Conservation (phyloP, 2,113 vertebrate species). For the Neolamprologus ventralis region DNA sequence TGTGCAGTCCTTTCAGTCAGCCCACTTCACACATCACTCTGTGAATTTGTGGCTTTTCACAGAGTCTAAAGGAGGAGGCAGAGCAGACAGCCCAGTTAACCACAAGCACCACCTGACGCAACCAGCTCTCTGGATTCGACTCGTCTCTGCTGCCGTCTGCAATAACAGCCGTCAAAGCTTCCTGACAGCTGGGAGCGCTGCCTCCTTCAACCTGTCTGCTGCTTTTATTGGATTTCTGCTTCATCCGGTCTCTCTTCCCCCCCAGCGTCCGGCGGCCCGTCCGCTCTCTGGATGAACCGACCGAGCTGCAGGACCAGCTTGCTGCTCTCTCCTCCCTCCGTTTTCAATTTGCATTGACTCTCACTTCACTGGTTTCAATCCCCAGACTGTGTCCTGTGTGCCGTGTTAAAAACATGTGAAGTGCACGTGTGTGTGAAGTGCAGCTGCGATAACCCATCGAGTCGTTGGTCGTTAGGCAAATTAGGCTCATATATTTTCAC, state of each 20-base stretch:
- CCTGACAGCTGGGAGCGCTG: background rate
- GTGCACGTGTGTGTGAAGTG: background rate
- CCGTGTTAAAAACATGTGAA: background rate
- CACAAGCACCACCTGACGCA: background rate
- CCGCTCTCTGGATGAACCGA: background rate
- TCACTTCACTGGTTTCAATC: background rate
- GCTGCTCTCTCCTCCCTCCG: background rate
- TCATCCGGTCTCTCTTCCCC: background rate
- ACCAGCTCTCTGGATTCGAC: background rate
- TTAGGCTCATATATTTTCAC: background rate
- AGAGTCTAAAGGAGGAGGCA: background rate
- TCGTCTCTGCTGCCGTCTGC: background rate
- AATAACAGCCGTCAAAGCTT: background rate
- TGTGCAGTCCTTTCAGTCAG: background rate
- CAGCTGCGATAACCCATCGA: too few relatives aligned
- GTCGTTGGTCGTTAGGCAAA: background rate
- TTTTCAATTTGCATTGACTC: background rate
- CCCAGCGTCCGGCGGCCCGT: background rate
- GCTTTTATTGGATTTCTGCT: background rate
- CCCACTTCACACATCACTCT: background rate
- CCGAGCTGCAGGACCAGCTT: background rate
- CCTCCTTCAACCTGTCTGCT: background rate
- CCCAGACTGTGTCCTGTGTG: background rate
- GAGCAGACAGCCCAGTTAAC: background rate
- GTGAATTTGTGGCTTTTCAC: background rate